A percentile compares a stretch with the other conserved stretches of the same genome.
phyloP scores from a whole-genome alignment of 2,113 vertebrate species.

The Neolamprologus cancellatus region DNA sequence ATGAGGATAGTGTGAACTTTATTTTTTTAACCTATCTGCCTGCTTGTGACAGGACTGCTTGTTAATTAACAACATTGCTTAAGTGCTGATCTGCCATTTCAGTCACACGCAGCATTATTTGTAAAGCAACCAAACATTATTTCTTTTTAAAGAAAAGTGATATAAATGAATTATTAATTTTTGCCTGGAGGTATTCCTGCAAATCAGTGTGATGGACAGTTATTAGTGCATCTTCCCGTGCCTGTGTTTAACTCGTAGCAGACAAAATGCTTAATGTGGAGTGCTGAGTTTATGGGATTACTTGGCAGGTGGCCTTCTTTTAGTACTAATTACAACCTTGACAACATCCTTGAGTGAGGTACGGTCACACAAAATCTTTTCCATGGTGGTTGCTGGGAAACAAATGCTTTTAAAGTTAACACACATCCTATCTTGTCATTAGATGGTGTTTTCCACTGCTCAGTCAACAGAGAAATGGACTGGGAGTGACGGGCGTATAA shows the following conservation, averaged over 20 bases:
- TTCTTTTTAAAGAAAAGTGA: background rate
- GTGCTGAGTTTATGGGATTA: background rate
- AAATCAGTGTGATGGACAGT: background rate
- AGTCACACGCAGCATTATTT: background rate
- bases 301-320: background rate
- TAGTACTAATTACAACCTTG: background rate
- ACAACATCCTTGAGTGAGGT: background rate
- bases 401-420: constrained; percentile 6
- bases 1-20: constrained; percentile 34
- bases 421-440: constrained; percentile 29
- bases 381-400: constrained; percentile 38
- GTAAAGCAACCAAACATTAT: background rate
- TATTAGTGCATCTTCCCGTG: background rate
- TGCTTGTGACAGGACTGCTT: constrained; percentile 19
- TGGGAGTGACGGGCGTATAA: background rate
- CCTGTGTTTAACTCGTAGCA: background rate
- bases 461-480: constrained; percentile 41
- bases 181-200: background rate
- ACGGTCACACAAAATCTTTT: background rate
- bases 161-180: background rate
- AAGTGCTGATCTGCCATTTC: background rate
- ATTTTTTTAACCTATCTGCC: constrained; percentile 32
- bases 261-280: background rate
- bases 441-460: constrained; percentile 29
- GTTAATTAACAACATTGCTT: constrained; percentile 49